phyloP scores from a whole-genome alignment of 2,888 invertebrate species.

The Hedychridium roseum region DNA sequence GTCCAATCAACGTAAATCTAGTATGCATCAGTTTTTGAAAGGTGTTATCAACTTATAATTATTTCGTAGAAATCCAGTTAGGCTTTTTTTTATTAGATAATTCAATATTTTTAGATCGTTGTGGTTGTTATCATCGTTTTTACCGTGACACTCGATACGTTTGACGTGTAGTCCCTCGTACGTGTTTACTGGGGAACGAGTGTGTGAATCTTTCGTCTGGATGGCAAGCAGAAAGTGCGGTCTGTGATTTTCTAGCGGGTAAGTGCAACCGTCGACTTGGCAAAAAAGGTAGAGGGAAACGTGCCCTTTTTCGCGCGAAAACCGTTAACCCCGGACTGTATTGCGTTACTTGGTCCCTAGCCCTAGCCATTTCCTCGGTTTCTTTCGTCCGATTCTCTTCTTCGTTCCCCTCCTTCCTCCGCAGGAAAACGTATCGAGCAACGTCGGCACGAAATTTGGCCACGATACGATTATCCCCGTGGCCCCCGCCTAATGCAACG shows the following conservation, averaged over 20 bases:
- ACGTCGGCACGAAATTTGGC: not conserved
- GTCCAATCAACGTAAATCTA: no score
- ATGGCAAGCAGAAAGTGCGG: conserved; percentile 26
- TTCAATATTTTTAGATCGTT: no score
- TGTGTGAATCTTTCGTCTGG: no score
- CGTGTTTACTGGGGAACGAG: conserved; percentile 10
- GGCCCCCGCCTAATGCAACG: no score
- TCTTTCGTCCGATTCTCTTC: not conserved
- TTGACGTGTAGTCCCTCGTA: conserved; percentile 1
- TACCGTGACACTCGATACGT: no score
- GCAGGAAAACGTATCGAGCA: not conserved
- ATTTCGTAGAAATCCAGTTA: no score
- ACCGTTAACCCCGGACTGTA: conserved; percentile 16
- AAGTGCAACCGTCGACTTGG: conserved; percentile 28
- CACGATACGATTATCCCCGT: no score
- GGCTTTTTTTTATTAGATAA: no score
- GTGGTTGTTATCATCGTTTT: no score
- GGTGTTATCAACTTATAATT: no score
- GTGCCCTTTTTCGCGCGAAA: conserved; percentile 20
- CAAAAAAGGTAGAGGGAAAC: conserved; percentile 22
- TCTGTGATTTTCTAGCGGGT: conserved; percentile 35
- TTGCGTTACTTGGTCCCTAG: conserved; percentile 10
- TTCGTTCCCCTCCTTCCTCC: not conserved
- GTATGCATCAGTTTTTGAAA: no score
- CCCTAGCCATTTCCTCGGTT: conserved; percentile 13